Evolutionary conservation across 2,113 vertebrate genomes (phyloP).

Genomic region (Echinops telfairi): DNA sequence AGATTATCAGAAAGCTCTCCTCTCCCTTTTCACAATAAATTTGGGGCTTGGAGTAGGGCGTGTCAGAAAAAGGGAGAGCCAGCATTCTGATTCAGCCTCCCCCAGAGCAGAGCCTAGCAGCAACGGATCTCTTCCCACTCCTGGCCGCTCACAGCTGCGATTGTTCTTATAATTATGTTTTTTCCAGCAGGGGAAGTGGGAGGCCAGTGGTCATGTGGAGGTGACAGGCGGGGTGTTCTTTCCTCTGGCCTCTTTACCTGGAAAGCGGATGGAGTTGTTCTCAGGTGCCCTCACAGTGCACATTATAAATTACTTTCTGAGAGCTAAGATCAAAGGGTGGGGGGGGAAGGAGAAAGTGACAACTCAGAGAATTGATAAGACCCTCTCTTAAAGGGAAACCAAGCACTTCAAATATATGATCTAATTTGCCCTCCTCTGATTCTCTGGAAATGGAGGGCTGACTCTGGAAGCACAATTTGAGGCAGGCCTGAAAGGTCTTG

Average conservation of each 20-base stretch:
- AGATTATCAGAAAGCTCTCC: fast-evolving
- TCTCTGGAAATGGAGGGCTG: neutral
- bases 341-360: conserved; percentile 46
- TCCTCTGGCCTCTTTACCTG: neutral
- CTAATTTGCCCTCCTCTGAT: conserved; percentile 58
- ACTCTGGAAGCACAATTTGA: neutral
- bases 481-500: neutral
- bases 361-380: conserved; percentile 57
- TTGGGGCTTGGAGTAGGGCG: neutral
- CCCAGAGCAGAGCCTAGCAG: neutral
- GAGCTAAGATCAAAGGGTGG: conserved; percentile 60
- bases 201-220: neutral
- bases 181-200: neutral
- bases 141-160: neutral
- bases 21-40: neutral
- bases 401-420: conserved; percentile 59
- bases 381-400: conserved; percentile 23
- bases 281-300: conserved; percentile 14
- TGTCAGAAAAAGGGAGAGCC: neutral
- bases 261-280: neutral
- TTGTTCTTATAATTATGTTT: conserved; percentile 33
- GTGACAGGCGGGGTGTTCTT: neutral
- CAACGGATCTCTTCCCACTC: neutral
- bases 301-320: conserved; percentile 62
- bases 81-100: neutral